Evolutionary conservation across 2,797 vertebrate species (phyloP), one percentile per base, ranked within the genome.

Genomic region (Zenarchopterus dispar): DNA sequence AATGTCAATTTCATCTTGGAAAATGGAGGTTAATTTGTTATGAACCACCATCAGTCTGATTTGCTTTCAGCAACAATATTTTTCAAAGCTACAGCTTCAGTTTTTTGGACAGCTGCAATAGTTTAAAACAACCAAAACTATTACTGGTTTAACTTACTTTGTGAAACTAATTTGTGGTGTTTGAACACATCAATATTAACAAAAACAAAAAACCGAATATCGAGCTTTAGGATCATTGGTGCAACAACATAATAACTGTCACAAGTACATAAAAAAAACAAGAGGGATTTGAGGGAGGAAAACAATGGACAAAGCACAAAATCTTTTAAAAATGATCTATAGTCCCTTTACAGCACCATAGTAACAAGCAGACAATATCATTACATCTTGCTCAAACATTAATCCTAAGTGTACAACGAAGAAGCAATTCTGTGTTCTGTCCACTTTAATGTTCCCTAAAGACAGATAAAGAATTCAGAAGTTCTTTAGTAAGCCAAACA

Each of bases 351-450:
- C 36, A 58, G 68, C 70, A 52, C 82, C 78, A 81, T 81, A 72
- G 75, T 70, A 81, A 81, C 80, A 50, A 61, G 66, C 56, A 78
- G 70, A 79, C 71, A 80, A 50, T 75, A 70, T 66, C 57, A 80
- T 85, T 80, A 75, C 55, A 79, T 87, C 72, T 79, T 81, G 56
- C 69, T 84, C 71, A 79, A 80, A 86, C 84, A 87, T 67, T 75
- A 79, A 86, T 75, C 67, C 64, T 70, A 67, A 62, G 64, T 78
- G 67, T 72, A 81, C 78, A 84, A 79, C 77, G 84, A 75, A 73
- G 56, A 83, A 56, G 70, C 69, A 84, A 86, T 88, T 76, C 79
- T 72, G 70, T 77, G 75, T 65, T 84, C 75, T 49, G 68, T 19
- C 75, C 85, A 70, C 66, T 84, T 86, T 75, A 82, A 77, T 54